Percentiles rank a stretch among this genome's conserved stretches.
Conservation (phyloP, 2,888 invertebrate species). For the Hermodice carunculata region DNA sequence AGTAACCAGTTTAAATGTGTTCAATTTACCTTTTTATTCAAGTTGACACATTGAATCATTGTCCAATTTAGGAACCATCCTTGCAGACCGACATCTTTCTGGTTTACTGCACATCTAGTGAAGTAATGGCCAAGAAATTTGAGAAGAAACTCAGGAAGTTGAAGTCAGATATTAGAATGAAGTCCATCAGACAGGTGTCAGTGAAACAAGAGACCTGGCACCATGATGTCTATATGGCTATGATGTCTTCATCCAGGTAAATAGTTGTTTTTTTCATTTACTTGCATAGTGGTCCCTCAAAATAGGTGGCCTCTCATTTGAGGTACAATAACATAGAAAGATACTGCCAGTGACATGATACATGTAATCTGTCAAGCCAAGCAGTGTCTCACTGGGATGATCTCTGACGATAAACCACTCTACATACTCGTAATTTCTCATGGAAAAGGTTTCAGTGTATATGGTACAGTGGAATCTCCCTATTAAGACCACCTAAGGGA, state of each 20-base stretch:
- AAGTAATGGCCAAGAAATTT: not conserved
- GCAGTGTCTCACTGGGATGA: not conserved
- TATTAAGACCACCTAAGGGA: too few relatives aligned
- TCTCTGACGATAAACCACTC: not conserved
- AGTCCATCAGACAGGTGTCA: conserved; percentile 4
- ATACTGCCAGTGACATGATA: too few relatives aligned
- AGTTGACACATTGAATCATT: too few relatives aligned
- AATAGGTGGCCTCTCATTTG: too few relatives aligned
- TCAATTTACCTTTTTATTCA: too few relatives aligned
- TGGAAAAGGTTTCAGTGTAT: not conserved
- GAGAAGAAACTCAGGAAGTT: not conserved
- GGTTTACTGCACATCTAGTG: conserved; percentile 8
- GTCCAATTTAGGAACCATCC: conserved; percentile 12
- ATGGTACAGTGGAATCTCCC: too few relatives aligned
- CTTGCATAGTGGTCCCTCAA: too few relatives aligned
- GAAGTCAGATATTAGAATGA: not conserved
- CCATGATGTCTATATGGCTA: conserved; percentile 20
- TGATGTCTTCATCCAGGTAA: conserved; percentile 4
- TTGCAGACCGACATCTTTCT: conserved; percentile 20
- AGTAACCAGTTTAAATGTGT: too few relatives aligned
- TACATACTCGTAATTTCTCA: not conserved
- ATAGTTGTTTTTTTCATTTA: not conserved
- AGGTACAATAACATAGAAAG: too few relatives aligned
- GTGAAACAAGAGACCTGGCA: conserved; percentile 22
- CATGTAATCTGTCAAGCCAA: not conserved